phyloP scores from a whole-genome alignment of 2,888 invertebrate species.

The Odontothrips loti region DNA sequence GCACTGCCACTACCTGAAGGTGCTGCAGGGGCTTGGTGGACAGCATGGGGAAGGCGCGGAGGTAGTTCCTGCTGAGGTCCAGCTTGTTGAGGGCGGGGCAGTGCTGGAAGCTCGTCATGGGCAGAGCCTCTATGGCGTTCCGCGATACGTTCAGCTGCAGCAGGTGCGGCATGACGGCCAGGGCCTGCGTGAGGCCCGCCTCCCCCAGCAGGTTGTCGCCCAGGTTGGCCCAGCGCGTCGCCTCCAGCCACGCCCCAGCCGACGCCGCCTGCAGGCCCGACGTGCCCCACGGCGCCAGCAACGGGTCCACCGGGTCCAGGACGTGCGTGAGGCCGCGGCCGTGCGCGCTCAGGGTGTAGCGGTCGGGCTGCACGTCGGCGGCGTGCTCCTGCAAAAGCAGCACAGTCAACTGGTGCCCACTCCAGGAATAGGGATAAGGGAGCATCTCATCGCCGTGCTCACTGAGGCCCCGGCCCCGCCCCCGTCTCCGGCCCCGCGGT shows the following conservation, averaged over 20 bases:
- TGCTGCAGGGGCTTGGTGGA: not conserved
- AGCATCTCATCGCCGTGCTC: no score
- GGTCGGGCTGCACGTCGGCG: not conserved
- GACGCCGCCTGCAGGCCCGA: not conserved
- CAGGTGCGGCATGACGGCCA: not conserved
- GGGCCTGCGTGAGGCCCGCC: not conserved
- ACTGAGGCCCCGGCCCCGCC: not conserved
- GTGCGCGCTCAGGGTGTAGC: not conserved
- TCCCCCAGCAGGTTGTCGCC: slow-evolving; percentile 9
- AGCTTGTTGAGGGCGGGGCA: not conserved
- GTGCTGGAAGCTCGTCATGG: not conserved
- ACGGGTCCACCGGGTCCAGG: not conserved
- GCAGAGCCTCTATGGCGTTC: not conserved
- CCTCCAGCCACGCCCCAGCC: not conserved
- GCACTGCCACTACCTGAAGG: no score
- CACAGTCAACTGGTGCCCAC: not conserved
- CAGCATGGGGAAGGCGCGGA: not conserved
- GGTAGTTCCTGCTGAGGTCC: slow-evolving; percentile 24
- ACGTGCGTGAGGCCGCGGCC: slow-evolving; percentile 11
- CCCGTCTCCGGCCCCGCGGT: not conserved
- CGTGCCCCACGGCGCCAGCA: not conserved
- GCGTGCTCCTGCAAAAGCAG: not conserved
- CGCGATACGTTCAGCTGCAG: slow-evolving; percentile 5
- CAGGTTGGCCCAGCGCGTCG: slow-evolving; percentile 13
- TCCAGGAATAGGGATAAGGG: no score